Base-by-base conservation (phyloP, 2,113 vertebrate species). In the Spea bombifrons region DNA sequence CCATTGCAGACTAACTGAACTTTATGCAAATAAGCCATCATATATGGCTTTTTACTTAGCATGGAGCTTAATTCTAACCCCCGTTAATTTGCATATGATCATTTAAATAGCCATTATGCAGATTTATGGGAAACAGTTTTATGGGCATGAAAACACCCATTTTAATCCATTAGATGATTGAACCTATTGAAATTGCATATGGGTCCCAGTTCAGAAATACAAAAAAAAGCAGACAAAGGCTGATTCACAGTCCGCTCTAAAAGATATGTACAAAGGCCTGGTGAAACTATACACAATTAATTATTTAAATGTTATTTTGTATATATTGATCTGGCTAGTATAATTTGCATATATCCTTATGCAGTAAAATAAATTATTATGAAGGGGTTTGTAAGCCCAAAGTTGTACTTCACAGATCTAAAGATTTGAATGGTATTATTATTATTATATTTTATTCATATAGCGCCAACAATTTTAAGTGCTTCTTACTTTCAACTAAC, bases 51-150 rank as follows among this genome's bases (percentile, higher is more conserved):
- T 77, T 77, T 70, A 17, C 61, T 61, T 47, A 63, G 17, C 45
- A 63, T 16, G 53, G 66, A 81, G 80, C 75, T 71, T 84, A 80
- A 83, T 86, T 85, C 61, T 10, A 3, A 63, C 52, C 57, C 49
- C 6, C 5, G 5, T 61, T 69, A 30, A 78, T 78, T 65, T 78
- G 59, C 61, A 65, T 71, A 65, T 12, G 46, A 64, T 70, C 61
- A 78, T 78, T 78, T 77, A 52, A 46, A 46, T 0, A 77, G 66
- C 46, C 61, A 49, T 77, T 77, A 69, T 77, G 68, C 47, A 78
- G 76, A 71, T 65, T 78, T 78, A 78, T 71, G 57, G 52, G 17
- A 59, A 70, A 78, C 71, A 71, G n/a, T 64, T 78, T 78, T 78
- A 78, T 78, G 69, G 76, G 48, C 70, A 78, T 71, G 59, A 61